These are phyloP conservation scores for Plusia festucae DNA, from an alignment of 2,888 invertebrate species.

Conservation along the genomic window DNA sequence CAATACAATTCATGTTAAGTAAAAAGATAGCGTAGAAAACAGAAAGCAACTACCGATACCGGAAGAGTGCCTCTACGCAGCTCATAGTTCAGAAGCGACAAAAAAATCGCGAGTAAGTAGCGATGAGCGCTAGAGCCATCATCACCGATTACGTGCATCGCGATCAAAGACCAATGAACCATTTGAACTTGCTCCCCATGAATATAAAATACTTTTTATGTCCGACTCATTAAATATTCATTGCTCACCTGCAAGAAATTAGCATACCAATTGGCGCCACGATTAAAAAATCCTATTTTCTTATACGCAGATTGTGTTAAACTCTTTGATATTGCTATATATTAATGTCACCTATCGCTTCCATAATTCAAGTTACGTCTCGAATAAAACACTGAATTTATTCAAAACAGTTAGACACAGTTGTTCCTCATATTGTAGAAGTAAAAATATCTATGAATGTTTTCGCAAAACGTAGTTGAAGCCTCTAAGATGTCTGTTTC, in stretches of 20 bases:
- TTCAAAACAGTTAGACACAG: slow-evolving; percentile 23
- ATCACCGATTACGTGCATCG: slow-evolving; percentile 57
- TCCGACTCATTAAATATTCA: slow-evolving; percentile 73
- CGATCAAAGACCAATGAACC: slow-evolving; percentile 73
- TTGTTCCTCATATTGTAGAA: slow-evolving; percentile 31
- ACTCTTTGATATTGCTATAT: not conserved
- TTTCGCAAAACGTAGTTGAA: slow-evolving; percentile 40
- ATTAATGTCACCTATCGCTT: not conserved
- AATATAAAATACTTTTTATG: slow-evolving; percentile 75
- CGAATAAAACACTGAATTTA: slow-evolving; percentile 26
- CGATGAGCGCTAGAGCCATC: slow-evolving; percentile 22
- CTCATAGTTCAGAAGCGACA: slow-evolving; percentile 36
- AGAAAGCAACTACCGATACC: slow-evolving; percentile 48
- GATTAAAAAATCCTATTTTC: slow-evolving; percentile 41
- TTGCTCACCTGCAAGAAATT: slow-evolving; percentile 72
- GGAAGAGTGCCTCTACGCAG: slow-evolving; percentile 27
- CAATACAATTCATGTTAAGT: slow-evolving; percentile 12
- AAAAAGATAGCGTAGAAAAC: slow-evolving; percentile 47
- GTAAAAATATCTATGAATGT: slow-evolving; percentile 39
- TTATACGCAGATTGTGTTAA: slow-evolving; percentile 12
- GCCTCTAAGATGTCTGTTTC: slow-evolving; percentile 45
- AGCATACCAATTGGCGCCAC: slow-evolving; percentile 63
- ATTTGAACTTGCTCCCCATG: slow-evolving; percentile 68
- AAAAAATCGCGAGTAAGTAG: slow-evolving; percentile 29
- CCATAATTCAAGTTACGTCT: slow-evolving; percentile 2